Evolutionary conservation across 2,113 vertebrate species (phyloP), one percentile per base, ranked within the genome.

Genomic region (Microtus richardsoni): DNA sequence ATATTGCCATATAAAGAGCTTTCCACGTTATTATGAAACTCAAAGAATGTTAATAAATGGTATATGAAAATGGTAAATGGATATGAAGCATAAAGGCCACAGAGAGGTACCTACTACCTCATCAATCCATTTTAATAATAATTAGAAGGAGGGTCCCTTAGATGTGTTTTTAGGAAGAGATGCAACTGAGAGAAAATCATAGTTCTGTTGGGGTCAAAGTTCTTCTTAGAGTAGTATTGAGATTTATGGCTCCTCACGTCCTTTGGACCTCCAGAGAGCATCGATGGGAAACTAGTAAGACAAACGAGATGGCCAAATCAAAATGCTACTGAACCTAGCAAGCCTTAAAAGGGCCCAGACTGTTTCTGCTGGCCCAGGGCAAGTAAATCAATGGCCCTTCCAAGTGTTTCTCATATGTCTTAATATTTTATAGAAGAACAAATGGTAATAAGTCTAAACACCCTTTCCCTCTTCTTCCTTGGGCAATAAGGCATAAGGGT

Each of bases 131-230:
- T 92, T 91, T 70, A 83, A 64, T 14, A 88, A 6, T 26, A 92
- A 83, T 14, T n/a, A 75, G 5, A 58, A 28, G 41, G 49, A 92
- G 28, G 44, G 7, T n/a, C 26, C 47, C 77, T 92, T 28, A 87
- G 44, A 89, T 28, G 39, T 60, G 36, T 44, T 87, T 83, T 93
- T 83, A 87, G 9, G 62, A 89, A 94, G 17, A 80, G 17, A 91
- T 52, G 66, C 36, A 88, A 28, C 44, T 19, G 19, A 90, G 8
- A 83, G 36, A 71, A 94, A 73, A 30, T 82, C 17, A 70, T 36
- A 41, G 83, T 44, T 87, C 60, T 93, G 28, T 58, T n/a, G 78
- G 60, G 21, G 86, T 54, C 30, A 96, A 91, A 66, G 9, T n/a
- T 91, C 36, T 19, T 58, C n/a, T 75, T 60, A 62, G 33, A 9